Evolutionary conservation across 2,888 invertebrate species (phyloP), one percentile per base, ranked within the genome.

Genomic region (Hyles lineata): DNA sequence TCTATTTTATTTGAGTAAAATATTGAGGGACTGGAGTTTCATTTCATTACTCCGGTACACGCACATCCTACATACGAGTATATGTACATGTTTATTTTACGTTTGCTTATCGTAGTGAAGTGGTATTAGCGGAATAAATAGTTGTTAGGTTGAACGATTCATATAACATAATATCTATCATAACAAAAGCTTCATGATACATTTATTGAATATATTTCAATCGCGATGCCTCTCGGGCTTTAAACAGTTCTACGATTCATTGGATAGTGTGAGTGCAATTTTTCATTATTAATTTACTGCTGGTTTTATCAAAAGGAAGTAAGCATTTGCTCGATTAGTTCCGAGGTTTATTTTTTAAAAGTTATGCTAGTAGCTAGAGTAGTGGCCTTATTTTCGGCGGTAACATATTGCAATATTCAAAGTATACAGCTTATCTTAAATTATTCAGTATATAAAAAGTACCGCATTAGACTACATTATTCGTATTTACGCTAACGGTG

Each of bases 81-180:
- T 29, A 29, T 29, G 3, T 32, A 32, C 32, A n/a, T 35, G n/a
- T 62, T 62, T 62, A 35, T 35, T 62, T n/a, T 32, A 35, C 62
- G 62, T 62, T 62, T 62, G 35, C 62, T 62, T 62, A 62, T 62
- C 35, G 62, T n/a, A 19, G n/a, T 62, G 29, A 62, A 62, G 62
- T 62, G 2, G 62, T 62, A 62, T 32, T 25, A 32, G 19, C 1
- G n/a, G n/a, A 29, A 19, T 62, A 62, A 9, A n/a, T 62, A 32
- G 62, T 62, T 19, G 32, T 35, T 35, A 32, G 32, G 35, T 9
- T 9, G 32, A 25, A 62, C n/a, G 35, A 62, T 25, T 35, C 35
- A 35, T 35, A 32, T 35, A 62, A 19, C 32, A n/a, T 55, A 55
- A n/a, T 32, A 62, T 62, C 19, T n/a, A 62, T 62, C n/a, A 62